These are phyloP conservation scores for Ptychodera flava DNA, from an alignment of 35 echinoderm and acorn worm species.

Conservation along the genomic window DNA sequence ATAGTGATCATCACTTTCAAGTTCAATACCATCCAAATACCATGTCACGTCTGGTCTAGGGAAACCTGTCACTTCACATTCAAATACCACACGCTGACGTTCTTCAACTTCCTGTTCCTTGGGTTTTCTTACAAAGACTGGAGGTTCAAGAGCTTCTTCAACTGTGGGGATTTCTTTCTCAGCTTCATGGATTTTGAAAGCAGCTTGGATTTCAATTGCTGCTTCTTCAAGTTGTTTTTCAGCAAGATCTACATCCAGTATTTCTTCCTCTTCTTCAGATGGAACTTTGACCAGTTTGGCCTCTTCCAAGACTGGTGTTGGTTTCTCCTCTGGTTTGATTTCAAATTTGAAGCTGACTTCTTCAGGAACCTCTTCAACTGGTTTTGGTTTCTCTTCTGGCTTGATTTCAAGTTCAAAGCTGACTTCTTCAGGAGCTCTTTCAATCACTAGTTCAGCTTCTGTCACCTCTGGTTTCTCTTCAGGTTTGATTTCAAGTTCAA, in stretches of 20 bases:
- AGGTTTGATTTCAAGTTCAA: no score
- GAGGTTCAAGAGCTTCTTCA: constrained; percentile 30
- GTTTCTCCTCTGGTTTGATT: no score
- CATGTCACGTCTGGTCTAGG: constrained; percentile 87
- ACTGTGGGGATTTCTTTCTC: background rate
- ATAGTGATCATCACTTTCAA: constrained; percentile 53
- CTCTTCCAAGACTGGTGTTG: no score
- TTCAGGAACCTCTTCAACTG: no score
- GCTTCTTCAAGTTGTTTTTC: background rate
- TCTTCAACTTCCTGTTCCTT: constrained; percentile 72
- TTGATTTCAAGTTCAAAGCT: no score
- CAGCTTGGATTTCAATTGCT: background rate
- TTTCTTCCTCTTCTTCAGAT: background rate
- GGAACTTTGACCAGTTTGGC: no score
- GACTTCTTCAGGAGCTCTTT: no score
- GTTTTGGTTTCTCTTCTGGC: no score
- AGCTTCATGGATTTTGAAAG: background rate
- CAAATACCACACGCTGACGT: constrained; percentile 65
- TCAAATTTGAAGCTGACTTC: no score
- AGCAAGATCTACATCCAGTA: background rate
- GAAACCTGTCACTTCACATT: constrained; percentile 71
- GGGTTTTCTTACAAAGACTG: constrained; percentile 64
- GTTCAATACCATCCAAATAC: constrained; percentile 66
- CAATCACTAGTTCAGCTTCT: no score
- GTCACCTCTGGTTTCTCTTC: no score